A percentile compares a stretch with the other conserved stretches of the same genome.
Conservation (phyloP, 23 tunicate species). For the Corella eumyota region DNA sequence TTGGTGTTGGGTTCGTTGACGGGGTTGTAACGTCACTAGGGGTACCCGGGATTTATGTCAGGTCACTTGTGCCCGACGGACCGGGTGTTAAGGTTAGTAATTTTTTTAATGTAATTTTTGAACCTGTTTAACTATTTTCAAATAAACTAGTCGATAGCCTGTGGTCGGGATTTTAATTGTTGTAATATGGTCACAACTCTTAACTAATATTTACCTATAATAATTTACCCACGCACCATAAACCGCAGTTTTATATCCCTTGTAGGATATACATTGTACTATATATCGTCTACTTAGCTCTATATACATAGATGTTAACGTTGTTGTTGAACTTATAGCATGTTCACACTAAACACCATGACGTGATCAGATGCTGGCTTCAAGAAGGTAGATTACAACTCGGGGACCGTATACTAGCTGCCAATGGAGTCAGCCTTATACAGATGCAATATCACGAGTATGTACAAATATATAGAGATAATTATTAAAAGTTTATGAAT, state of each 20-base stretch:
- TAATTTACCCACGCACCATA: too few species aligned
- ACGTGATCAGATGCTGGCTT: conserved; percentile 70
- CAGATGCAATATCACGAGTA: conserved; percentile 68
- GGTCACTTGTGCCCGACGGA: conserved; percentile 80
- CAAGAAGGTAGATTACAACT: conserved; percentile 82
- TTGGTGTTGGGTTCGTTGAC: conserved; percentile 74
- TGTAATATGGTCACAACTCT: too few species aligned
- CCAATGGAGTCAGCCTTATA: conserved; percentile 68
- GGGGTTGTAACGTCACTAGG: conserved; percentile 48
- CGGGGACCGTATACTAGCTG: conserved; percentile 80
- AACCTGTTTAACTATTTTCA: too few species aligned
- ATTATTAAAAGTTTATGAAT: not conserved
- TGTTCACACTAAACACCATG: conserved; percentile 60
- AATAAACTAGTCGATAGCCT: too few species aligned
- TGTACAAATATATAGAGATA: conserved; percentile 4
- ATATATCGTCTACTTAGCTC: too few species aligned
- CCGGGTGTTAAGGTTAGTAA: conserved; percentile 47
- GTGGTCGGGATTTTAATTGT: too few species aligned
- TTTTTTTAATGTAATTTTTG: not conserved
- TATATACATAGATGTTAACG: too few species aligned
- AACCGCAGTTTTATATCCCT: too few species aligned
- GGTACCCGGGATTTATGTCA: conserved; percentile 61
- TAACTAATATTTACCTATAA: too few species aligned
- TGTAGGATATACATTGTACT: too few species aligned
- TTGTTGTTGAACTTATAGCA: too few species aligned